Evolutionary conservation across 2,888 invertebrate species (phyloP).

Genomic region (Zygaena filipendulae): DNA sequence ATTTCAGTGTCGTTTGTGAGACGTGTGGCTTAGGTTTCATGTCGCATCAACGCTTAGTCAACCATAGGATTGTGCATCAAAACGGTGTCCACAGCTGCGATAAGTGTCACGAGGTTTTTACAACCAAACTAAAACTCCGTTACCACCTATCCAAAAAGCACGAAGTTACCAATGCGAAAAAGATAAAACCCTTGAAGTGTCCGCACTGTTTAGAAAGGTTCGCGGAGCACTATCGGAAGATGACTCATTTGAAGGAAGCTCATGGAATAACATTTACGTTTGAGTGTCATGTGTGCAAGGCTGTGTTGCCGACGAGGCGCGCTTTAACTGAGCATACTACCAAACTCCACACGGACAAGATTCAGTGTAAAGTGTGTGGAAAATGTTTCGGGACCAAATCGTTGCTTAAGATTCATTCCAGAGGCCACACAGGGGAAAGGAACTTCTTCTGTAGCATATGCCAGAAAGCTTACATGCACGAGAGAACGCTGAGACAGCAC

Average conservation of each 20-base stretch:
- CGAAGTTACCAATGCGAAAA: slow-evolving; percentile 41
- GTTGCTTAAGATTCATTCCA: slow-evolving; percentile 44
- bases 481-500: slow-evolving; percentile 47
- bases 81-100: slow-evolving; percentile 48
- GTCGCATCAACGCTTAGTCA: slow-evolving; percentile 48
- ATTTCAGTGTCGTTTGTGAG: slow-evolving; percentile 55
- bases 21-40: slow-evolving; percentile 56
- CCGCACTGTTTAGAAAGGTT: slow-evolving; percentile 55
- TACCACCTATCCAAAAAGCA: slow-evolving; percentile 52
- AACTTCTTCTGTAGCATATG: slow-evolving; percentile 49
- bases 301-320: slow-evolving; percentile 39
- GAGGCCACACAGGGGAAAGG: slow-evolving; percentile 50
- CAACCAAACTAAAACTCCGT: slow-evolving; percentile 45
- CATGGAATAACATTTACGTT: slow-evolving; percentile 52
- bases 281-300: slow-evolving; percentile 44
- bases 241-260: slow-evolving; percentile 49
- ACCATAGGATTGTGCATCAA: slow-evolving; percentile 50
- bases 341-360: slow-evolving; percentile 46
- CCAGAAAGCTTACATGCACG: slow-evolving; percentile 54
- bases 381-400: slow-evolving; percentile 53
- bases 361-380: slow-evolving; percentile 47
- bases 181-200: slow-evolving; percentile 48
- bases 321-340: slow-evolving; percentile 54
- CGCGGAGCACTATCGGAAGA: slow-evolving; percentile 51
- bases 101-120: slow-evolving; percentile 44